Percentiles rank a stretch among this genome's conserved stretches.
Evolutionary conservation across 2,888 invertebrate genomes (phyloP).

Genomic region (Mesorhabditis spiculigera): DNA sequence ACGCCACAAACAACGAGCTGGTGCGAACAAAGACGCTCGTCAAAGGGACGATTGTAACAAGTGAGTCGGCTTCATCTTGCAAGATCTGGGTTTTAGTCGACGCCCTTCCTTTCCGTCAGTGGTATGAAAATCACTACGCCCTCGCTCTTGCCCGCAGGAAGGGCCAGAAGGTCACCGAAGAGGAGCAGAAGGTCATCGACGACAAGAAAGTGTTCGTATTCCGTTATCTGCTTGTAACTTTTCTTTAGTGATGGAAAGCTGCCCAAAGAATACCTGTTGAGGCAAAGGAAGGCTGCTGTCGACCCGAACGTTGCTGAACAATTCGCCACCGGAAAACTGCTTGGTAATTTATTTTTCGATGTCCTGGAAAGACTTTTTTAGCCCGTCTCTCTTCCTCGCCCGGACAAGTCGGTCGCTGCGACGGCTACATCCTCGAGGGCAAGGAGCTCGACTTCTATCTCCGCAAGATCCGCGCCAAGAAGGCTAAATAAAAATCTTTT

Average conservation of each 20-base stretch:
- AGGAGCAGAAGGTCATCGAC: slow-evolving; percentile 87
- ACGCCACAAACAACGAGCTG: slow-evolving; percentile 98
- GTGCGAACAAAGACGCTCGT: slow-evolving; percentile 99
- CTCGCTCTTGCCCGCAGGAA: slow-evolving; percentile 93
- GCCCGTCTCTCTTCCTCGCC: slow-evolving; percentile 95
- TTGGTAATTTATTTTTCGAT: slow-evolving; percentile 33
- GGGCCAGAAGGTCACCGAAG: slow-evolving; percentile 72
- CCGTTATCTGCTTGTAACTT: too few species aligned
- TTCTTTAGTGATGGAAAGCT: too few species aligned
- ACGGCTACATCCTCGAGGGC: slow-evolving; percentile 97
- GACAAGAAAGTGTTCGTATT: slow-evolving; percentile 70
- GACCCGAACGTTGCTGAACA: background rate
- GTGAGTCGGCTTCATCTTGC: slow-evolving; percentile 59
- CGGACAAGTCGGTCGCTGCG: slow-evolving; percentile 93
- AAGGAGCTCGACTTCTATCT: slow-evolving; percentile 98
- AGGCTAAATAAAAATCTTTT: slow-evolving; percentile 52
- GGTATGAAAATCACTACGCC: slow-evolving; percentile 97
- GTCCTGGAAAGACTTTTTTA: slow-evolving; percentile 63
- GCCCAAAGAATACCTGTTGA: too few species aligned
- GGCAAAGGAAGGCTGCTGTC: too few species aligned
- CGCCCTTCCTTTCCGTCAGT: slow-evolving; percentile 96
- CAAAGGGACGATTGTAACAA: slow-evolving; percentile 67
- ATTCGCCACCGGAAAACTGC: background rate
- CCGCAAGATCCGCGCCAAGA: slow-evolving; percentile 56
- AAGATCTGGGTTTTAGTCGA: slow-evolving; percentile 74